Base-by-base conservation (phyloP, 2,113 vertebrate genomes). In the Solea solea region DNA sequence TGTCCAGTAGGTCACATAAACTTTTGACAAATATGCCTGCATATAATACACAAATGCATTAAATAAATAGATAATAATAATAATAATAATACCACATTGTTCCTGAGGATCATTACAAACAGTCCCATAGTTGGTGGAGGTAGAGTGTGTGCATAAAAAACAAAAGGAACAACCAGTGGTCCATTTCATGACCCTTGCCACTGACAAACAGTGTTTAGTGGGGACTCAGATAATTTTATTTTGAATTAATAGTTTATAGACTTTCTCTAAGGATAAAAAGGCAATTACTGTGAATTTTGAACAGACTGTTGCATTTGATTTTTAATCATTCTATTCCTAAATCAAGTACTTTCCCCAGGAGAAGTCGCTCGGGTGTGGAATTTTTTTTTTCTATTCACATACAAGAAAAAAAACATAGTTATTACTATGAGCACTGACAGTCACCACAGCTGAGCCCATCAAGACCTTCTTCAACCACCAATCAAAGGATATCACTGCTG, bases 341-440 rank as follows among this genome's bases (percentile, higher is more conserved):
- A 27, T n/a, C 16, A 48, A 65, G 14, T n/a, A 13, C 46, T 76
- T 58, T 64, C 13, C 21, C 9, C 41, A 46, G 54, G 9, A 58
- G 12, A 27, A 57, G 8, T 57, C 1, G 3, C 13, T 65, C 46
- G 59, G 14, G 46, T 52, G 40, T 48, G 49, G 13, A 34, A 34
- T 3, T 3, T 3, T 34, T 34, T 34, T 34, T 34, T 34, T 34
- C 34, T 34, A 34, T 6, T 34, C 1, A 51, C 25, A 69, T 11
- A 53, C 13, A 41, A 50, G 5, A 59, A 50, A 42, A 51, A 3
- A 11, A 60, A 65, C 54, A 60, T 49, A 28, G 61, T 61, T 61
- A 62, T 78, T 61, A 55, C 28, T 27, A 40, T 64, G 6, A 57
- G 45, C 34, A 55, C 42, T 25, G 7, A 25, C 2, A 57, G 10